Percentiles rank a stretch among this genome's conserved stretches.
Evolutionary conservation across 64 coral and sea anemone genomes (phyloP).

Genomic region (Pocillopora damicornis): DNA sequence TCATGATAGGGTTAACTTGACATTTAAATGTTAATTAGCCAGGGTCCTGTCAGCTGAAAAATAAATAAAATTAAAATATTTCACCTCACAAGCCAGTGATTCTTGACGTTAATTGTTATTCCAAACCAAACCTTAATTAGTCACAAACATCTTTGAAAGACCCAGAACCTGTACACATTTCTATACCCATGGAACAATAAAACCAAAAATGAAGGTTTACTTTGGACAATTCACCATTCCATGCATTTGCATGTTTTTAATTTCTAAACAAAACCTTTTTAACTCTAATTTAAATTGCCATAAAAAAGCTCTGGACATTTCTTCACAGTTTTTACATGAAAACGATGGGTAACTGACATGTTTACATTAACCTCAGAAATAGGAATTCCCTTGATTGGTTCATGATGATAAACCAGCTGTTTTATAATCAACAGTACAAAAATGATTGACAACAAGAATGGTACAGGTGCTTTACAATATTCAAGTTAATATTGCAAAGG

Average conservation of each 20-base stretch:
- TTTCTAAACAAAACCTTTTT: not conserved
- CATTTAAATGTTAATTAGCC: no score
- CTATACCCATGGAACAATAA: no score
- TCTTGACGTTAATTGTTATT: no score
- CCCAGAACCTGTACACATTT: no score
- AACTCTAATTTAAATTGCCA: conserved; percentile 27
- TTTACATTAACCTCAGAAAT: conserved; percentile 1
- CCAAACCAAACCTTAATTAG: no score
- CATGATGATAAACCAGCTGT: conserved; percentile 3
- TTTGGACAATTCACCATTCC: not conserved
- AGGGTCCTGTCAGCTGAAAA: no score
- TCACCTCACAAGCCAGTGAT: no score
- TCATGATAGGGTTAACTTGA: no score
- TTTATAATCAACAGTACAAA: not conserved
- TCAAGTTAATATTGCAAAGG: not conserved
- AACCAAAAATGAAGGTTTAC: no score
- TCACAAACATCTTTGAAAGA: no score
- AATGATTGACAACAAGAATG: conserved; percentile 2
- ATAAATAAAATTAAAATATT: no score
- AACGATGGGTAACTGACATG: conserved; percentile 14
- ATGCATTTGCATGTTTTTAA: not conserved
- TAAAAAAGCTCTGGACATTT: conserved; percentile 31
- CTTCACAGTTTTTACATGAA: conserved; percentile 28
- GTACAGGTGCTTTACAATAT: conserved; percentile 22
- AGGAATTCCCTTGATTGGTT: conserved; percentile 3